Evolutionary conservation across 2,113 vertebrate species (phyloP).

Genomic region (Myiozetetes cayanensis): DNA sequence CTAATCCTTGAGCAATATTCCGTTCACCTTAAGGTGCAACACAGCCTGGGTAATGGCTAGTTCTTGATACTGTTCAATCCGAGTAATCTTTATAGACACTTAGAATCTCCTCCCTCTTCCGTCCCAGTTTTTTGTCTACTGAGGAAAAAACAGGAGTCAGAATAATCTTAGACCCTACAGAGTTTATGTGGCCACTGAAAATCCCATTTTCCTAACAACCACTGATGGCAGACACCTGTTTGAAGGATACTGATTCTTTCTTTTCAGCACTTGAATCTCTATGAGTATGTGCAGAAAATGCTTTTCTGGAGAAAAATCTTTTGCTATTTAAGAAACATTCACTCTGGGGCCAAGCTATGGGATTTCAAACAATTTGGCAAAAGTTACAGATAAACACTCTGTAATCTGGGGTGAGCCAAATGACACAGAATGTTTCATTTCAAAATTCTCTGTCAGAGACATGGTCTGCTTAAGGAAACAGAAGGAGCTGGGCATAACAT

Average conservation of each 20-base stretch:
- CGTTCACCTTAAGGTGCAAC: background rate
- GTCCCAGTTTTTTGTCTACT: background rate
- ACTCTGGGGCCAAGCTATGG: background rate
- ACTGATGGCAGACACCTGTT: background rate
- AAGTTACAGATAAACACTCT: background rate
- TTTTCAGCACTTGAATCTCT: background rate
- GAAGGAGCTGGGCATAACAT: background rate
- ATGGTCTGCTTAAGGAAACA: background rate
- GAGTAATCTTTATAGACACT: background rate
- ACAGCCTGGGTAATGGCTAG: background rate
- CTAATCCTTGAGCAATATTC: background rate
- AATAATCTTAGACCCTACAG: background rate
- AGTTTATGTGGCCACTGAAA: background rate
- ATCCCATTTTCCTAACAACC: background rate
- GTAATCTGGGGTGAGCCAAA: background rate
- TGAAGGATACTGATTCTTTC: background rate
- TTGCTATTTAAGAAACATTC: background rate
- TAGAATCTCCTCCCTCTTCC: background rate
- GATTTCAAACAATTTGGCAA: background rate
- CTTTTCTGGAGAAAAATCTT: background rate
- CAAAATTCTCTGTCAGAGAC: background rate
- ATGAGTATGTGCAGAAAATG: background rate
- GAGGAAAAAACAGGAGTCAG: background rate
- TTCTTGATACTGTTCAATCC: background rate
- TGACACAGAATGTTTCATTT: background rate